A percentile compares a stretch with the other conserved stretches of the same genome.
These are phyloP conservation scores for Hydractinia echinata DNA, from an alignment of 30 jellyfish, hydroid and myxozoan genomes.

Conservation along the genomic window DNA sequence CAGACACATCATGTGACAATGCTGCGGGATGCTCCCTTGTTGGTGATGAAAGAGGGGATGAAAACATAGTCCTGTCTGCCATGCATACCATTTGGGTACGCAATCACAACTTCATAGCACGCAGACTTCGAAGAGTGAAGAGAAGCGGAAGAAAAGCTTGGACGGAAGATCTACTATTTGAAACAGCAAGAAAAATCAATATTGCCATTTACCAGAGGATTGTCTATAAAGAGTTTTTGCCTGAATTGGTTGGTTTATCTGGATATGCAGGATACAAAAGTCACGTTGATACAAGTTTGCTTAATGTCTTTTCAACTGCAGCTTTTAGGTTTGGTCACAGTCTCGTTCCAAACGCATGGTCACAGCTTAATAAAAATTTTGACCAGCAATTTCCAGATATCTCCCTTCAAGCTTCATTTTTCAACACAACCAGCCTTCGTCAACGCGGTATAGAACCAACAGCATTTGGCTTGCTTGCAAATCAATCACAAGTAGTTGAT, in stretches of 20 bases:
- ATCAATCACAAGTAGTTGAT: conserved; percentile 22
- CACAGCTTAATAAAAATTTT: conserved; percentile 22
- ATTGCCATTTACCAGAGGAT: conserved; percentile 31
- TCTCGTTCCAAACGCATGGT: conserved; percentile 6
- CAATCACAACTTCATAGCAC: conserved; percentile 38
- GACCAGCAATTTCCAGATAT: not conserved
- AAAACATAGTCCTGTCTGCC: conserved; percentile 17
- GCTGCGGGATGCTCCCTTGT: conserved; percentile 36
- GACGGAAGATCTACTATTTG: conserved; percentile 33
- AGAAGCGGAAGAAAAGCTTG: conserved; percentile 6
- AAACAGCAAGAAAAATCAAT: conserved; percentile 39
- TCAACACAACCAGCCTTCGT: too few relatives aligned
- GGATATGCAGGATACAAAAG: conserved; percentile 24
- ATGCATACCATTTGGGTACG: conserved; percentile 43
- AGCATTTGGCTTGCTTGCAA: not conserved
- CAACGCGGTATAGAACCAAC: too few relatives aligned
- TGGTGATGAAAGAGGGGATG: conserved; percentile 40
- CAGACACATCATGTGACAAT: not conserved
- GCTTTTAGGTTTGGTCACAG: conserved; percentile 5
- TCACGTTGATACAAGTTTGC: conserved; percentile 18
- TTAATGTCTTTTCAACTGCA: conserved; percentile 32
- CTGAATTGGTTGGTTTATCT: not conserved
- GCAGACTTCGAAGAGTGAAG: not conserved
- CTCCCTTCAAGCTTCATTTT: conserved; percentile 6
- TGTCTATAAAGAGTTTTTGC: conserved; percentile 26